Conservation (phyloP, 2,888 invertebrate genomes). For the Pollenia amentaria region DNA sequence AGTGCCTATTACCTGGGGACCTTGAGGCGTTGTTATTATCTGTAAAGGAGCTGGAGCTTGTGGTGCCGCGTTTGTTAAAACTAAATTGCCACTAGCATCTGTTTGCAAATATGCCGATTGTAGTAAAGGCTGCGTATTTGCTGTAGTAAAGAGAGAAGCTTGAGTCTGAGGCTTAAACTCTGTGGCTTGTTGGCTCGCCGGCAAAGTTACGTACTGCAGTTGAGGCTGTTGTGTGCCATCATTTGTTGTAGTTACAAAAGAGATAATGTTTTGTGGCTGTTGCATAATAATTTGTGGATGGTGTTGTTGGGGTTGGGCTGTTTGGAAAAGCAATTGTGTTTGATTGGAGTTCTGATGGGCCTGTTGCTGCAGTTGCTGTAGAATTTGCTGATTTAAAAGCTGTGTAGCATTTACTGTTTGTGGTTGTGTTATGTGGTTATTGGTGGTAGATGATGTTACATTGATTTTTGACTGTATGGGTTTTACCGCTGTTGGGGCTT, state of each 20-base stretch:
- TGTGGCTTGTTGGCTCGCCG: slow-evolving; percentile 85
- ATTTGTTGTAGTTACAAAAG: slow-evolving; percentile 83
- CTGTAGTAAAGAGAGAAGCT: slow-evolving; percentile 85
- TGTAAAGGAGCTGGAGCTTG: slow-evolving; percentile 85
- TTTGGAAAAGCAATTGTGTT: slow-evolving; percentile 72
- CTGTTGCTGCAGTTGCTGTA: slow-evolving; percentile 75
- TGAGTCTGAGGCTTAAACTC: slow-evolving; percentile 85
- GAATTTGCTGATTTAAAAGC: slow-evolving; percentile 73
- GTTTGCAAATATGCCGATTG: slow-evolving; percentile 87
- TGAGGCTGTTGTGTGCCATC: slow-evolving; percentile 86
- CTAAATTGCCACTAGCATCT: slow-evolving; percentile 87
- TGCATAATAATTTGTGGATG: slow-evolving; percentile 79
- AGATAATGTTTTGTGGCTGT: slow-evolving; percentile 85
- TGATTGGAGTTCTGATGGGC: slow-evolving; percentile 62
- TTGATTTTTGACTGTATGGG: slow-evolving; percentile 81
- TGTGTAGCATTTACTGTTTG: slow-evolving; percentile 71
- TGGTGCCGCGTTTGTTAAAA: slow-evolving; percentile 85
- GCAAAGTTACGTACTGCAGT: slow-evolving; percentile 90
- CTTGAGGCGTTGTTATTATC: slow-evolving; percentile 85
- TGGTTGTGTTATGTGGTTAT: slow-evolving; percentile 54
- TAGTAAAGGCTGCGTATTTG: slow-evolving; percentile 85
- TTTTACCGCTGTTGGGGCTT: slow-evolving; percentile 78
- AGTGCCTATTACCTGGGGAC: slow-evolving; percentile 87
- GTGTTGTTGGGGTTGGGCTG: slow-evolving; percentile 62
- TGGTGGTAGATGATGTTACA: slow-evolving; percentile 64